Conservation (phyloP, 2,888 invertebrate species). For the Geophilus truncorum region DNA sequence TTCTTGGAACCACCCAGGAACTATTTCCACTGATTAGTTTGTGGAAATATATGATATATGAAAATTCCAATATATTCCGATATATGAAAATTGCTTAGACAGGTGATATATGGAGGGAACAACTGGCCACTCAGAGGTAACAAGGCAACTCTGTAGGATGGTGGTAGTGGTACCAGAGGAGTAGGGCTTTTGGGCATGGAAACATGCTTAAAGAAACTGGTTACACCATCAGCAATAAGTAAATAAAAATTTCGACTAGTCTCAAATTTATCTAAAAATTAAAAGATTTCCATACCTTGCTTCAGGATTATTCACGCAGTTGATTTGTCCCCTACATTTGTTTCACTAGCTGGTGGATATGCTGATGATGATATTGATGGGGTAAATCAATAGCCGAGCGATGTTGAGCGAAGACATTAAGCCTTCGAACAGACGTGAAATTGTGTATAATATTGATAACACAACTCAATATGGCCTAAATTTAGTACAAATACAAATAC, state of each 20-base stretch:
- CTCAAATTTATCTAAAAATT: not conserved
- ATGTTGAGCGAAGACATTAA: slow-evolving; percentile 42
- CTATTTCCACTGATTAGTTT: too few relatives aligned
- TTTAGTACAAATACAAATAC: too few relatives aligned
- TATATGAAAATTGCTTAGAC: too few relatives aligned
- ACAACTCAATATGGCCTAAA: slow-evolving; percentile 18
- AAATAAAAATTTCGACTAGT: not conserved
- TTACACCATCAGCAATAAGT: slow-evolving; percentile 42
- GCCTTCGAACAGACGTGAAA: slow-evolving; percentile 35
- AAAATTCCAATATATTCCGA: too few relatives aligned
- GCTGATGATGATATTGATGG: slow-evolving; percentile 44
- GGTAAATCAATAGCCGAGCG: slow-evolving; percentile 47
- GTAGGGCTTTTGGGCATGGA: slow-evolving; percentile 48
- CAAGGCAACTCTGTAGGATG: slow-evolving; percentile 50
- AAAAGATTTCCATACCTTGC: too few relatives aligned
- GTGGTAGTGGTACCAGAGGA: slow-evolving; percentile 50
- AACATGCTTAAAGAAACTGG: slow-evolving; percentile 37
- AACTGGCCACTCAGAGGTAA: slow-evolving; percentile 50
- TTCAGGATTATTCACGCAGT: slow-evolving; percentile 49
- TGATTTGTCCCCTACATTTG: slow-evolving; percentile 51
- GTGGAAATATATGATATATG: too few relatives aligned
- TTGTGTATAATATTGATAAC: slow-evolving; percentile 38
- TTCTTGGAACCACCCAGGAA: too few relatives aligned
- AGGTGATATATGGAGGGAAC: slow-evolving; percentile 38
- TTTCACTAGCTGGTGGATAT: slow-evolving; percentile 47